Evolutionary conservation across 2,888 invertebrate species (phyloP), one percentile per base, ranked within the genome.

Genomic region (Conistra vaccinii): DNA sequence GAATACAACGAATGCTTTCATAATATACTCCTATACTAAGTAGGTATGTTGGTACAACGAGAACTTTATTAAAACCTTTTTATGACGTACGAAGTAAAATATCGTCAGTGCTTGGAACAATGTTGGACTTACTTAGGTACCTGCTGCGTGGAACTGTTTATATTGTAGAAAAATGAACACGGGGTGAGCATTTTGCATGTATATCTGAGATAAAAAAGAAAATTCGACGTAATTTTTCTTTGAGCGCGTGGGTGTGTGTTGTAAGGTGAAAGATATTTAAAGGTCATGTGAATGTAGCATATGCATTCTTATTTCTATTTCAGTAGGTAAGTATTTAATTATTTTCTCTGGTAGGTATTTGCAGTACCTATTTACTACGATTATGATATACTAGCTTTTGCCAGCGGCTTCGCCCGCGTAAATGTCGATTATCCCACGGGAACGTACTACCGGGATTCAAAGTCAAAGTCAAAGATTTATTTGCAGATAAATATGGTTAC

Each of bases 1-100:
- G 87, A 89, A 90, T 88, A 88, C 79, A 84, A 72, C 81, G 63
- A 87, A 87, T 78, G 73, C 75, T 83, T 78, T 76, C 78, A 75
- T 80, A 84, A 60, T 76, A 45, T 29, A 58, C 45, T 73, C 9
- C 29, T 39, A 20, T 12, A n/a, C 1, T 62, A 29, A 29, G 29
- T 62, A 29, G 23, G 29, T 39, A 17, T n/a, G 68, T 76, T 48
- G 35, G 48, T 76, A 69, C 35, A 60, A 78, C 23, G 68, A 35
- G 48, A 69, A 74, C 53, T 67, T 83, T 68, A 76, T 63, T 78
- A 73, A 72, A 75, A 72, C 48, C 58, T 66, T 73, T 74, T 63
- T 67, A 78, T 73, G 73, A 71, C n/a, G 57, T 61, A 67, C 55
- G 48, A 26, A 55, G 84, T 71, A 68, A 80, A 69, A 69, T 84